Conservation (phyloP, 2,113 vertebrate species). For the Aptenodytes forsteri region DNA sequence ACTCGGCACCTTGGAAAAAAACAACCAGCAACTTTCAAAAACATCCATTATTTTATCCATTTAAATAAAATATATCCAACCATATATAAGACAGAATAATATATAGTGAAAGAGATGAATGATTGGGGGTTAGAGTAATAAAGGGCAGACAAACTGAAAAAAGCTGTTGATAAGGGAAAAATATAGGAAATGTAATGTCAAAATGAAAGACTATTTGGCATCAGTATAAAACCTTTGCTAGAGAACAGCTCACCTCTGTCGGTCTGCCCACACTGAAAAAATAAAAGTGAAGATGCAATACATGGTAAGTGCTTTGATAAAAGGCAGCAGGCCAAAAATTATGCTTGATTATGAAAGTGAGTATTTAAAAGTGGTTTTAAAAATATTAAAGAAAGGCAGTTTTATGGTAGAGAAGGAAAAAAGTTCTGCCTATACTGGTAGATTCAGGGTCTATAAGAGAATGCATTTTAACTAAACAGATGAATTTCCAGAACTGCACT, state of each 20-base stretch:
- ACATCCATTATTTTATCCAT: background rate
- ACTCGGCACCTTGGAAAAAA: background rate
- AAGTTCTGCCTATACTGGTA: background rate
- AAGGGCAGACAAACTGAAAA: background rate
- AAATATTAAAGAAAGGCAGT: background rate
- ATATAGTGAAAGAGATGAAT: background rate
- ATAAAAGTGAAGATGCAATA: background rate
- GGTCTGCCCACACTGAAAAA: background rate
- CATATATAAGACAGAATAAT: background rate
- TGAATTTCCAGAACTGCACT: background rate
- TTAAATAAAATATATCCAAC: background rate
- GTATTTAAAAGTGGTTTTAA: background rate
- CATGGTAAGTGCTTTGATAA: background rate
- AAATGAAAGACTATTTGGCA: conserved; percentile 9
- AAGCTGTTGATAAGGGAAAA: background rate
- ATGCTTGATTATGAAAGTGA: background rate
- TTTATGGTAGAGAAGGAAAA: background rate
- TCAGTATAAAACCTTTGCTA: background rate
- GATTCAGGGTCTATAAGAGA: background rate
- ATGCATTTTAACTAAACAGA: background rate
- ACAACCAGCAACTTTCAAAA: background rate
- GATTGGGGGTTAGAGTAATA: background rate
- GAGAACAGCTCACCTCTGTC: background rate
- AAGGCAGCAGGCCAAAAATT: background rate
- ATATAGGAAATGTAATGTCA: background rate